Base-by-base conservation (phyloP, 2,888 invertebrate genomes). In the Rotaria sp. region DNA sequence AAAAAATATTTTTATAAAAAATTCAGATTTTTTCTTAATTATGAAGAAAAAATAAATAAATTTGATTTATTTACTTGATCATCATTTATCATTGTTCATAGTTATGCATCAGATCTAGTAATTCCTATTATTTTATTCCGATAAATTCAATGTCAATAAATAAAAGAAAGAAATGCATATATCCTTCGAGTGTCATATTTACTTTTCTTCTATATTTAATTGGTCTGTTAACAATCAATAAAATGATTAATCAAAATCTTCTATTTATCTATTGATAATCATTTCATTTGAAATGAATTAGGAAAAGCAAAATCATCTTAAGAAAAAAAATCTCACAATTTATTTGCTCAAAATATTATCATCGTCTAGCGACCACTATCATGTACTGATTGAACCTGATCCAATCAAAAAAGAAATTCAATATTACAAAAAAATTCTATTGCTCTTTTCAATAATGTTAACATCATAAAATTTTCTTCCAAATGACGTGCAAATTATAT, bases 121-220 rank as follows among this genome's bases (percentile, higher is more conserved):
- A 30, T 7, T 18, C 30, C 7, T 35, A 67, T 30, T 30, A 15
- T 35, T 67, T 18, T 67, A 67, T 67, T 67, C 30, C 1, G 35
- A 67, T 67, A 67, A 67, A 67, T 67, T 35, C 67, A 67, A 67
- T 67, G 67, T 67, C 67, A 67, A 67, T 67, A 67, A 67, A 67
- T 67, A 67, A 67, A 67, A 30, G 30, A 67, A 18, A 67, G 67
- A 35, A 67, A 67, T 11, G 2, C n/a, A n/a, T n/a, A n/a, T 67
- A 11, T 67, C 35, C 67, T 67, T 67, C 10, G 35, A 67, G 35
- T 67, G 67, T 35, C 67, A 67, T 67, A 67, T 67, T 67, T 67
- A 67, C 35, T 35, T 67, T 67, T 67, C 67, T 67, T 67, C 13
- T 13, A 30, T 1, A 30, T 67, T 15, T 26, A 0, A 67, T 67